A percentile compares a stretch with the other conserved stretches of the same genome.
Evolutionary conservation across 2,797 vertebrate species (phyloP).

Genomic region (Crenuchus spilurus): DNA sequence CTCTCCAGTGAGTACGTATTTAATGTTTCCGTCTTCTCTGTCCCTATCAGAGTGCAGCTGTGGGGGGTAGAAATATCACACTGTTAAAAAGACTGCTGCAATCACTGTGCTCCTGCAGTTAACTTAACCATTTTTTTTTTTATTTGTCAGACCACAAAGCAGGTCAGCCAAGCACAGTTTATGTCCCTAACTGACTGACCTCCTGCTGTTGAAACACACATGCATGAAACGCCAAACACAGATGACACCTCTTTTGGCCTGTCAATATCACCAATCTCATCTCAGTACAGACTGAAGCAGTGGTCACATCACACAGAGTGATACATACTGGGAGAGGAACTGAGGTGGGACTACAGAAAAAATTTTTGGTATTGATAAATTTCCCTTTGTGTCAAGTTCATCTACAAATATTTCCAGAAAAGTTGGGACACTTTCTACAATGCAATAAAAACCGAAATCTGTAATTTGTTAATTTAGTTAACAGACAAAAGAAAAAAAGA

Average conservation of each 20-base stretch:
- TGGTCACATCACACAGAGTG: too few species aligned
- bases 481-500: too few species aligned
- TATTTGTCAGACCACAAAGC: slow-evolving; percentile 2
- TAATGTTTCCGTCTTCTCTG: slow-evolving; percentile 88
- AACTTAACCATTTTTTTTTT: background rate
- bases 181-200: background rate
- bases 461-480: too few species aligned
- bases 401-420: too few species aligned
- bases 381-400: too few species aligned
- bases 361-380: too few species aligned
- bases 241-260: background rate
- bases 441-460: too few species aligned
- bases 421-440: too few species aligned
- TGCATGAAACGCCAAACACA: background rate
- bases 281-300: too few species aligned
- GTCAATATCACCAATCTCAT: background rate
- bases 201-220: background rate
- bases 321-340: too few species aligned
- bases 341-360: too few species aligned
- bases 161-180: background rate
- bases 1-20: slow-evolving; percentile 91
- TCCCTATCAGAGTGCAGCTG: slow-evolving; percentile 95
- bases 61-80: slow-evolving; percentile 41
- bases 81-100: slow-evolving; percentile 5
- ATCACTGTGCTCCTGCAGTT: background rate